phyloP scores from a whole-genome alignment of 2,797 vertebrate genomes.

The Sebastes taczanowskii region DNA sequence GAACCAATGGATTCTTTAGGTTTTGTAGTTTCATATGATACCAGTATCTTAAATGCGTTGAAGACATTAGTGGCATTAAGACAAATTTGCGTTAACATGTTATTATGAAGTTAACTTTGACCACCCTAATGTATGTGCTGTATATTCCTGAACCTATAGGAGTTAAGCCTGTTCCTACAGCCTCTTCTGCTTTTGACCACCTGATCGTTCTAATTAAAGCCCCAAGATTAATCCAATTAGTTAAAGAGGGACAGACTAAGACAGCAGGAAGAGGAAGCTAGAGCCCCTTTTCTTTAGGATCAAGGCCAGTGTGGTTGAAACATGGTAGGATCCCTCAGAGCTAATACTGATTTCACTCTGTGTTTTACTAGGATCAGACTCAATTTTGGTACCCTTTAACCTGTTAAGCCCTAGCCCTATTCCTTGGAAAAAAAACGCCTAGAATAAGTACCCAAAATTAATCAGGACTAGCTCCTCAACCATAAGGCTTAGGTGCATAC shows the following conservation, averaged over 20 bases:
- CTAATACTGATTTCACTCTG: neutral
- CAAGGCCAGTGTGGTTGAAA: conserved; percentile 21
- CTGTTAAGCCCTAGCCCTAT: no score
- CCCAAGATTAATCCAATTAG: conserved; percentile 78
- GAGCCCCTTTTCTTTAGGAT: conserved; percentile 30
- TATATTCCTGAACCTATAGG: neutral
- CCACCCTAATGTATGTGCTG: no score
- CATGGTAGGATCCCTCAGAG: neutral
- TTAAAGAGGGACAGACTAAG: conserved; percentile 60
- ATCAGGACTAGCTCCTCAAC: no score
- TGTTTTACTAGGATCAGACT: neutral
- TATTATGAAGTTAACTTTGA: no score
- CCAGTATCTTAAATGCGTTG: no score
- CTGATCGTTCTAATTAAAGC: conserved; percentile 80
- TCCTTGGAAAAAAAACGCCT: no score
- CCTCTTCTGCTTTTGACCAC: conserved; percentile 53
- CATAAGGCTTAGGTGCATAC: no score
- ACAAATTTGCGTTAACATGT: no score
- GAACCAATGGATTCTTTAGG: no score
- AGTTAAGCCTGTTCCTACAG: conserved; percentile 30
- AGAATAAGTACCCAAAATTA: no score
- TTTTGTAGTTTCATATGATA: no score
- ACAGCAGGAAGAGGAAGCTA: conserved; percentile 31
- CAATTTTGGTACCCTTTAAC: neutral
- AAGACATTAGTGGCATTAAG: no score